Evolutionary conservation across 2,797 vertebrate species (phyloP), one percentile per base, ranked within the genome.

Genomic region (Todus mexicanus): DNA sequence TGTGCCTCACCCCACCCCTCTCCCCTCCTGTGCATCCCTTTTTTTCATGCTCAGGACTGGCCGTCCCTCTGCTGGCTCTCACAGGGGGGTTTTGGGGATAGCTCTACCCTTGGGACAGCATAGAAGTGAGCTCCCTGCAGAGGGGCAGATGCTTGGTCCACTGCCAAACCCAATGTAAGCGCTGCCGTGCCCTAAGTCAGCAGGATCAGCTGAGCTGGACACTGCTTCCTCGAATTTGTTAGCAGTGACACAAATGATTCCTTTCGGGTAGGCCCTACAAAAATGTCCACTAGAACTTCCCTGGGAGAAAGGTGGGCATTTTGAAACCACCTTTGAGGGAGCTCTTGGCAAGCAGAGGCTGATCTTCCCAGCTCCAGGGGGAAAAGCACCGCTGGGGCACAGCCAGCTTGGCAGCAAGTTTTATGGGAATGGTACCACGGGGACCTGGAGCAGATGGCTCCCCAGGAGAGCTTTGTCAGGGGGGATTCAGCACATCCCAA

Each of bases 361-460:
- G 27, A 51, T 56, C 38, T 35, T 70, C 29, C 68, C 43, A 3
- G 23, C 42, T 35, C 82, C 18, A 0, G 2, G 31, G 51, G 86
- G 84, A 78, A 72, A 83, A 86, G 70, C 70, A 66, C 82, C 9
- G 1, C 59, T 17, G 35, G 33, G 82, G 57, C 63, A 43, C 2
- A 1, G 84, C 71, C 79, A 85, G 72, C 71, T 77, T 18, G 0
- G 84, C 74, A 33, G 14, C 7, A 18, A 72, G 66, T 31, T 95
- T 43, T 63, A 13, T 45, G 74, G 88, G 84, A 81, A 81, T 7
- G 59, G 84, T 48, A 66, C 66, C 71, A 27, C 0, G 0, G 88
- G 63, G 86, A 96, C 68, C 33, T 2, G 6, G 80, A 95, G 92
- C 94, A 93, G 92, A 89, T 94, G 96, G 93, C 42, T 86, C 74